These are phyloP conservation scores for Schizopygopsis malacanthus DNA, from an alignment of 2,797 vertebrate genomes.

Conservation along the genomic window DNA sequence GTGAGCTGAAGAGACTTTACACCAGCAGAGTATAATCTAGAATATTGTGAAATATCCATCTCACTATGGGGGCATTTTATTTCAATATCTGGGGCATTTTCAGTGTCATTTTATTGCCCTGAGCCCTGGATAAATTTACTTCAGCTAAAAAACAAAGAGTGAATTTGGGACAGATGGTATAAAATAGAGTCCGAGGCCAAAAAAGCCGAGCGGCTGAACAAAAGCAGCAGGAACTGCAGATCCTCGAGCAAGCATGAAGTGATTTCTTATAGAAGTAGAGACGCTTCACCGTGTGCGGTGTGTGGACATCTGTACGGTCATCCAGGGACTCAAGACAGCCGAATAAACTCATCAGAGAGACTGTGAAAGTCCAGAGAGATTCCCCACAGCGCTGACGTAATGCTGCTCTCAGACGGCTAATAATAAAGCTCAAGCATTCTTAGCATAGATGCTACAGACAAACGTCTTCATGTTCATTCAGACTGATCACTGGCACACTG, in stretches of 20 bases:
- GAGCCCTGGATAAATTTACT: not conserved
- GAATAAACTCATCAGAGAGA: not conserved
- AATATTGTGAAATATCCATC: not conserved
- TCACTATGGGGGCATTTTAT: not conserved
- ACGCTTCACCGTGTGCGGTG: not conserved
- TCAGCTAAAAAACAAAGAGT: not conserved
- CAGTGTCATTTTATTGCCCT: not conserved
- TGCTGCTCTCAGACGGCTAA: not conserved
- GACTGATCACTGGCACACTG: not conserved
- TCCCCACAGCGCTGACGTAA: slow-evolving; percentile 1
- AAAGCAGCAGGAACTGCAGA: not conserved
- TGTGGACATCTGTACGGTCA: slow-evolving; percentile 1
- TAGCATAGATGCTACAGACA: not conserved
- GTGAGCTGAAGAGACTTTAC: not conserved
- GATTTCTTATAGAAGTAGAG: not conserved
- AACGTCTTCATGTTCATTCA: not conserved
- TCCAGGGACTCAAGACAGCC: not conserved
- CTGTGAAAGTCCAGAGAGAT: slow-evolving; percentile 1
- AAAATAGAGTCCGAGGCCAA: not conserved
- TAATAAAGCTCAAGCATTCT: not conserved
- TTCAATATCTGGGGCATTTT: not conserved
- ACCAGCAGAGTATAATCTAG: not conserved
- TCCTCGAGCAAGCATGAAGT: not conserved
- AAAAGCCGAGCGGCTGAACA: not conserved
- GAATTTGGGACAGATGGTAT: not conserved